These are phyloP conservation scores for Oreohelix idahoensis DNA, from an alignment of 1,140 invertebrate genomes.

Conservation along the genomic window DNA sequence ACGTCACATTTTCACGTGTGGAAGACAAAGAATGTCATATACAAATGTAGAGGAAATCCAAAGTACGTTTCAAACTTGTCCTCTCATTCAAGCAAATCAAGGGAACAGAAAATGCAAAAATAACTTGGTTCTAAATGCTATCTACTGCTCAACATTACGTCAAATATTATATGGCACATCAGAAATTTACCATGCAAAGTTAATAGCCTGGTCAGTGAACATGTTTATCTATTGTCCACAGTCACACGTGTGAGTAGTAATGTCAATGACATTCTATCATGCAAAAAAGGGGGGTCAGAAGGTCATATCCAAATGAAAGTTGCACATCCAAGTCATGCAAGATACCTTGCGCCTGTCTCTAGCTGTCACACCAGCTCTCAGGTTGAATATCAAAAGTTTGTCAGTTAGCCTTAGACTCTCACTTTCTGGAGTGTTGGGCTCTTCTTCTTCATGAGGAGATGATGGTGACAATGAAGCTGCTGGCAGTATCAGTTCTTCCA, in stretches of 20 bases:
- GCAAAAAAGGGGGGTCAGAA: neutral
- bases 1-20: too few relatives aligned
- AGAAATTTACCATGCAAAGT: neutral
- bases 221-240: neutral
- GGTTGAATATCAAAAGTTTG: constrained; percentile 51
- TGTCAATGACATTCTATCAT: neutral
- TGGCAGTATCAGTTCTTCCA: neutral
- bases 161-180: too few relatives aligned
- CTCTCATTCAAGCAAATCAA: too few relatives aligned
- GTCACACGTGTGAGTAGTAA: constrained; percentile 18
- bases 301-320: neutral
- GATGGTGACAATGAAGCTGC: constrained; percentile 5
- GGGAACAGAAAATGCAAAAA: too few relatives aligned
- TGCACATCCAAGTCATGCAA: constrained; percentile 37
- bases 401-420: constrained; percentile 47
- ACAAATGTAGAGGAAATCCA: too few relatives aligned
- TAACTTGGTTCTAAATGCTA: too few relatives aligned
- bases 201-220: neutral
- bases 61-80: too few relatives aligned
- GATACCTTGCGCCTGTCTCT: constrained; percentile 52
- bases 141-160: too few relatives aligned
- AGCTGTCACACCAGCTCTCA: constrained; percentile 49
- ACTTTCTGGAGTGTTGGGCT: constrained; percentile 38
- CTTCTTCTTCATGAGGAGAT: constrained; percentile 22
- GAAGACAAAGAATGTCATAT: too few relatives aligned